Base-by-base conservation (phyloP, 2,797 vertebrate genomes). In the Chrosomus eos region DNA sequence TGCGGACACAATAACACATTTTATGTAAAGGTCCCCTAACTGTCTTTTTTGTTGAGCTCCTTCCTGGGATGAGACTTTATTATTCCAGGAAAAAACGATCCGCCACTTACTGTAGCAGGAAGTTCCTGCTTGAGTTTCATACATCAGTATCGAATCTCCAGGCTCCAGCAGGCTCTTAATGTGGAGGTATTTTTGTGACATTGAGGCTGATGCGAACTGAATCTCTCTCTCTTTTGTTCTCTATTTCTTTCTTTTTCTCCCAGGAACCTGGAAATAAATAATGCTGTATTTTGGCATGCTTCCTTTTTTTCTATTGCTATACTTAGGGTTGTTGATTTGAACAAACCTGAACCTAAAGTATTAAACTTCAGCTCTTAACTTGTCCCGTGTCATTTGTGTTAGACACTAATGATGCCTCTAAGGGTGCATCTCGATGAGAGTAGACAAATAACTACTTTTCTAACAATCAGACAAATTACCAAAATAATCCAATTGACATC, bases 61-160 rank as follows among this genome's bases (percentile, higher is more conserved):
- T 81, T 87, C 31, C 86, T 90, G 77, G 91, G 90, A 93, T 91
- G 89, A 83, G 83, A 53, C 85, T 83, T 89, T 91, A 87, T 83
- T 60, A 31, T 94, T 95, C 90, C 89, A 91, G 92, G 92, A 94
- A 94, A 90, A 89, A 81, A 71, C 45, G 4, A 68, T 86, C 84
- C 81, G 58, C 92, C 91, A 92, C 53, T 82, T 83, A 82, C 74
- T 74, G 71, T 67, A 86, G 80, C 71, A 82, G 87, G 83, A 87
- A 75, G 21, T 79, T 80, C 72, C 79, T 62, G 67, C 62, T 81
- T 53, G 55, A 10, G 6, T 84, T 84, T 77, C 85, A 83, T 48
- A 60, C 80, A 28, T 67, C 55, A 64, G 53, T 55, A 70, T 83
- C 78, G 40, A 40, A 40, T 55, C 26, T 81, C 60, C 19, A 80